Base-by-base conservation (phyloP, 2,797 vertebrate species). In the Syngnathus acus region DNA sequence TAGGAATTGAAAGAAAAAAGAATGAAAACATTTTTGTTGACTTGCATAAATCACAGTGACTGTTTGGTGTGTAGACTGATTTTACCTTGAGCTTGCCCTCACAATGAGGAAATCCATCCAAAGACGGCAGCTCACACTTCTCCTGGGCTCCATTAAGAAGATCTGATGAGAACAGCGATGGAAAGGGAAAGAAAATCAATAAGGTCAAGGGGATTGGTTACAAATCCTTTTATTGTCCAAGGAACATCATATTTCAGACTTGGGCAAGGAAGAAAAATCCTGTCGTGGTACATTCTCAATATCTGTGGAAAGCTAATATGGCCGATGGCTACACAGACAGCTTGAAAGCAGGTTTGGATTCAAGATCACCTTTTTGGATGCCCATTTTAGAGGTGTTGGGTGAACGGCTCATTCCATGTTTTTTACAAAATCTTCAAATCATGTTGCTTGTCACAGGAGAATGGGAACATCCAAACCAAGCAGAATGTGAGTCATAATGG, bases 51-150 rank as follows among this genome's bases (percentile, higher is more conserved):
- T 65, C 57, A 48, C 13, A 48, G 14, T 1, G 10, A 17, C 6
- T 61, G 40, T 39, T 65, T 54, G 40, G 42, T 67, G 45, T 39
- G 66, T 60, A 64, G 43, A 23, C 60, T 62, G 23, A 45, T 40
- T 75, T 93, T 89, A 98, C 97, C 93, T 95, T 98, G 84, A 97
- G 71, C 84, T 99, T 99, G 82, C 90, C 91, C 89, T 99, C 97
- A 59, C 97, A 99, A 90, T 99, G 97, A 82, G 97, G 97, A 83
- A 96, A 99, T 83, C 96, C 97, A 77, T 99, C 97, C 92, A 98
- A 90, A 81, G 92, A 88, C 78, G 96, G 97, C 88, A 98, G 91
- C 87, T 99, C 92, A 75, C 97, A 99, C 91, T 95, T 96, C 84
- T 99, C 97, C 90, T 99, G 97, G 82, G 94, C 97, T 83, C 97